phyloP scores from a whole-genome alignment of 2,113 vertebrate genomes.

The Amblyopsis rosae region DNA sequence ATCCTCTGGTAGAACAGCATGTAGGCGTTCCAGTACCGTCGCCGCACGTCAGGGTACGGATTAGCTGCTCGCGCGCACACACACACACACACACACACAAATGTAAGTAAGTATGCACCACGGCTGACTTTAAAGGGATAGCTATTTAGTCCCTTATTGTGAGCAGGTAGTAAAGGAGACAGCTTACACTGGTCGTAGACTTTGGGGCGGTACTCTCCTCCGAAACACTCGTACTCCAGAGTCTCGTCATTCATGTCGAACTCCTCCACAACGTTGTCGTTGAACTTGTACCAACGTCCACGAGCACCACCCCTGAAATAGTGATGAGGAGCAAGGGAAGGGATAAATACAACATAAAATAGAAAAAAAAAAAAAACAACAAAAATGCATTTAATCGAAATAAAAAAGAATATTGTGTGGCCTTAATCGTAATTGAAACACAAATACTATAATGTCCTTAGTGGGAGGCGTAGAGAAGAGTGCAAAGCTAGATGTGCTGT shows the following conservation, averaged over 20 bases:
- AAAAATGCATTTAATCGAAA: neutral
- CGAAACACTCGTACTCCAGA: constrained; percentile 97
- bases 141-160: too few relatives aligned
- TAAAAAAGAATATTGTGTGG: neutral
- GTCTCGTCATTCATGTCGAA: constrained; percentile 96
- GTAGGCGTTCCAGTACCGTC: constrained; percentile 98
- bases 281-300: constrained; percentile 98
- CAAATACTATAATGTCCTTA: neutral
- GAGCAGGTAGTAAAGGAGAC: too few relatives aligned
- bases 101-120: neutral
- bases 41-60: constrained; percentile 92
- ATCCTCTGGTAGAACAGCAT: constrained; percentile 98
- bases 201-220: constrained; percentile 97
- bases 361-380: neutral
- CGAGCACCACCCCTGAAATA: constrained; percentile 83
- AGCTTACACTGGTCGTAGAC: constrained; percentile 97
- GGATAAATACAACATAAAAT: neutral
- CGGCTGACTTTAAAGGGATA: too few relatives aligned
- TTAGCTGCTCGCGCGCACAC: constrained; percentile 79
- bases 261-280: constrained; percentile 96
- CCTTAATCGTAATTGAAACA: neutral
- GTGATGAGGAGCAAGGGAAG: neutral
- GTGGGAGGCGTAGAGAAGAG: neutral
- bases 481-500: neutral
- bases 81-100: neutral